Evolutionary conservation across 2,113 vertebrate species (phyloP), one percentile per base, ranked within the genome.

Genomic region (Chrysemys picta): DNA sequence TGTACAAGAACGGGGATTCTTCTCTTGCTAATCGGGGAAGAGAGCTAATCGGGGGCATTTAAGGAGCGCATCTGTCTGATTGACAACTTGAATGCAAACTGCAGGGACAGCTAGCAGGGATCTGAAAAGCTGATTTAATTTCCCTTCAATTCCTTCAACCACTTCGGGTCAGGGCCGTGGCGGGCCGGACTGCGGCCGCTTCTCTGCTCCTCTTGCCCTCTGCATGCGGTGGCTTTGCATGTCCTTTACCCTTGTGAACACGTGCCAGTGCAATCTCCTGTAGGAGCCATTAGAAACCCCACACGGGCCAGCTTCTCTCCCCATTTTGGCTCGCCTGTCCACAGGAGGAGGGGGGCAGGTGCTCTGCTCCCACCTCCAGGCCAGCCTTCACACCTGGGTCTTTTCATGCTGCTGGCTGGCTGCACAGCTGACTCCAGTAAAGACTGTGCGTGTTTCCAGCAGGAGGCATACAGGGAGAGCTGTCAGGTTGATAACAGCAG

Each of bases 11-110:
- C 81, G 91, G 75, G 65, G 92, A 96, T 90, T 91, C 90, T 93
- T 94, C 62, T 91, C 79, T 92, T 87, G 38, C 5, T 95, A 84
- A 29, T 0, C 94, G 89, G 69, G 76, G 72, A 96, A 95, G 85
- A 88, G 52, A 6, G 2, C 49, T 98, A 95, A 96, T 97, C 88
- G 87, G 3, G 75, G 92, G 13, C 22, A 16, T 97, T 97, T 88
- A 84, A 90, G 19, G 81, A 85, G 9, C 83, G 19, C 84, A 81
- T 85, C 6, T 95, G 85, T 54, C 92, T 97, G 94, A 86, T 45
- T 87, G 96, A 86, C 72, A 95, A 84, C 49, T 92, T 89, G 10
- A 88, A 38, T 91, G 54, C 80, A 95, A 92, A 95, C 59, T 31
- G 0, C 79, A 59, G 42, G 80, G 78, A 21, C 82, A 59, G 76